phyloP scores from a whole-genome alignment of 2,113 vertebrate species.

The Microtus pennsylvanicus region DNA sequence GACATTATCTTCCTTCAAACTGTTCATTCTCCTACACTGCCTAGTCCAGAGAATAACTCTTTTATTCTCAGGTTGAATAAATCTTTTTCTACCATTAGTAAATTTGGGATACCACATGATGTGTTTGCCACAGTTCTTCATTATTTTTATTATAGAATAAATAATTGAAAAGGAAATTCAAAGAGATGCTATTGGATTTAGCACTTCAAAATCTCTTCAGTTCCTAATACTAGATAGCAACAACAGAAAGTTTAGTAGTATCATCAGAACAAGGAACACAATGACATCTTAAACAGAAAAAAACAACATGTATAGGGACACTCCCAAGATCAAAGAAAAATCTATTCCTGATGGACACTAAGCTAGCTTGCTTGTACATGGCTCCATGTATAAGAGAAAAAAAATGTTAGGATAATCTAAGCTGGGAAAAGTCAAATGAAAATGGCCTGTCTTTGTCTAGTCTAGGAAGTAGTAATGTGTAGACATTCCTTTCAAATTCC shows the following conservation, averaged over 20 bases:
- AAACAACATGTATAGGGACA: rapidly evolving
- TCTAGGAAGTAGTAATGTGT: not conserved
- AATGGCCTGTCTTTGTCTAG: not conserved
- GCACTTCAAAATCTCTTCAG: not conserved
- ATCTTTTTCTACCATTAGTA: not conserved
- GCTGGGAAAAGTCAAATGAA: not conserved
- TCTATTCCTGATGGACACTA: not conserved
- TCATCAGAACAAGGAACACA: not conserved
- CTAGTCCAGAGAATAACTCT: not conserved
- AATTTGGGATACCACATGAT: not conserved
- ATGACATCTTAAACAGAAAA: not conserved
- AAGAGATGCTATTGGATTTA: not conserved
- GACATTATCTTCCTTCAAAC: not conserved
- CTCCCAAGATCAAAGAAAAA: not conserved
- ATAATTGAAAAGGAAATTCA: not conserved
- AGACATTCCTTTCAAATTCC: not conserved
- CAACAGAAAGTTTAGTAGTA: not conserved
- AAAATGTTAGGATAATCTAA: not conserved
- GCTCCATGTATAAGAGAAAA: not conserved
- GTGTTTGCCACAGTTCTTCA: not conserved
- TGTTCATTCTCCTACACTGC: not conserved
- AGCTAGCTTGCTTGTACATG: not conserved
- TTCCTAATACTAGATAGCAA: not conserved
- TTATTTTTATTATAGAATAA: not conserved
- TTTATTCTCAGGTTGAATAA: not conserved